These are phyloP conservation scores for Garrulus glandarius DNA, from an alignment of 2,797 vertebrate genomes.

Conservation along the genomic window DNA sequence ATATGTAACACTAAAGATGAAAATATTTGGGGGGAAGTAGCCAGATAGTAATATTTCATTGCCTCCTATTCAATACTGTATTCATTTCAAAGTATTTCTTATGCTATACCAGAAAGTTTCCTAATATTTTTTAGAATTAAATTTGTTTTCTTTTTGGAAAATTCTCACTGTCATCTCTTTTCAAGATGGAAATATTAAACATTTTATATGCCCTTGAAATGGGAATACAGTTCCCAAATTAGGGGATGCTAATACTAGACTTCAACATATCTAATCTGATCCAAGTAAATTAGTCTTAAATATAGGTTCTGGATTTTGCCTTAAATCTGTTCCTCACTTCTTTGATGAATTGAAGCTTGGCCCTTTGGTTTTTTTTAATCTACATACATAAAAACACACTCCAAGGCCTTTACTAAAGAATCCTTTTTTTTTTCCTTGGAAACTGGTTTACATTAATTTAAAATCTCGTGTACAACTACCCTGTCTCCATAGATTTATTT, in stretches of 20 bases:
- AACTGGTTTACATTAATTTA: neutral
- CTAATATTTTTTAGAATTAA: neutral
- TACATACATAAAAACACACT: neutral
- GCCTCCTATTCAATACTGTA: neutral
- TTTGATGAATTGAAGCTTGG: neutral
- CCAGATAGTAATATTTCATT: neutral
- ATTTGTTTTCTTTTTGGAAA: neutral
- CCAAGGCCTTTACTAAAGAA: neutral
- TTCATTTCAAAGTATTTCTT: neutral
- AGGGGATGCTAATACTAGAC: neutral
- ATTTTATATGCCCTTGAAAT: neutral
- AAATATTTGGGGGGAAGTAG: neutral
- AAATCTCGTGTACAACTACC: neutral
- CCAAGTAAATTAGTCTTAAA: neutral
- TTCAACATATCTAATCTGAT: neutral
- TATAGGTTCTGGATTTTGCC: neutral
- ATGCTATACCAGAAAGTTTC: neutral
- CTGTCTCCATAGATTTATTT: neutral
- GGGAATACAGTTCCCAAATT: neutral
- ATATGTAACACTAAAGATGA: neutral
- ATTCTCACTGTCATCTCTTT: neutral
- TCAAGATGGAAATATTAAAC: neutral
- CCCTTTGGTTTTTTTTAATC: neutral
- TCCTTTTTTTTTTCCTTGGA: neutral
- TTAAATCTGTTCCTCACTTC: neutral